Base-by-base conservation (phyloP, 1,140 invertebrate species). In the Lasioglossum baleicum region DNA sequence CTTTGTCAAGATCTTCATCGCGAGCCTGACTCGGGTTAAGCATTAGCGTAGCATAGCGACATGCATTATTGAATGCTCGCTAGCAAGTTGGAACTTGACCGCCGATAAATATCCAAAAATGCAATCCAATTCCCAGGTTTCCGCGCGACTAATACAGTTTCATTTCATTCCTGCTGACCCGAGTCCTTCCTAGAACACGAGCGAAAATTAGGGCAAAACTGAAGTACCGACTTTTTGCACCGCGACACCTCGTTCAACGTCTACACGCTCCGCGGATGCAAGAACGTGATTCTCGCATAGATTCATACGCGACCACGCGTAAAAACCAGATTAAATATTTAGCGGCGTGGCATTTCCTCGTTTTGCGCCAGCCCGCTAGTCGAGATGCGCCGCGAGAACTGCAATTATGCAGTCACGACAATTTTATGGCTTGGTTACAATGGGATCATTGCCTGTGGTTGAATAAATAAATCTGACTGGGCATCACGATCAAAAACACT, bases 31-130 rank as follows among this genome's bases (percentile, higher is more conserved):
- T 26, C 26, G 26, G 26, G 1, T 26, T 26, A 26, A 26, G 26
- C 26, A 26, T 26, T 26, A 26, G 26, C 26, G 26, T 26, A 26
- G 26, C 26, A 15, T 20, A 7, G 13, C 17, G 17, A 7, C 11
- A 13, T 17, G 22, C 10, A 35, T 22, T 8, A 11, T 44, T 53
- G 11, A 65, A 65, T 53, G 26, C 44, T 65, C 65, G 17, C 15
- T 6, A 5, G 11, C 11, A 51, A 11, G 17, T 42, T 31, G 60
- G 26, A 56, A 26, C 44, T 8, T 7, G 2, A 56, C 4, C 20
- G 15, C 53, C 53, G 31, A 83, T 69, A 83, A 83, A 74, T 83
- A 66, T 40, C 61, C 42, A 72, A 83, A 82, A 83, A 78, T 66
- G 69, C 53, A 42, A 31, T 51, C 51, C 78, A 83, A 83, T 83